A percentile compares a stretch with the other conserved stretches of the same genome.
phyloP scores from a whole-genome alignment of 2,113 vertebrate genomes.

The Halichoerus grypus region DNA sequence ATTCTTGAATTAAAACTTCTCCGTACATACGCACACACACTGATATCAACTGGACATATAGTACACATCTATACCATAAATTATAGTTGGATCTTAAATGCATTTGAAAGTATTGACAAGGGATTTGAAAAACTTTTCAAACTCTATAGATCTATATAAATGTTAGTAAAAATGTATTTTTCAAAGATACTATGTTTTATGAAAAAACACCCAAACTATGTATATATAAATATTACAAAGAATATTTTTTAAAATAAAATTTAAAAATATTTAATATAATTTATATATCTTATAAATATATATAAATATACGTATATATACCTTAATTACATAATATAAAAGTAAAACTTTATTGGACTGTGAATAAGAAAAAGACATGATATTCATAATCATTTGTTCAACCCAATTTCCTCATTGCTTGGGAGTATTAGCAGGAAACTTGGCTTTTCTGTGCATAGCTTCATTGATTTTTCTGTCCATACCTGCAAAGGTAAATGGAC shows the following conservation, averaged over 20 bases:
- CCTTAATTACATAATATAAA: not conserved
- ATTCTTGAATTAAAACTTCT: not conserved
- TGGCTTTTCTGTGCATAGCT: constrained; percentile 23
- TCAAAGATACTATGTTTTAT: constrained; percentile 40
- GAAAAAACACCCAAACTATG: not conserved
- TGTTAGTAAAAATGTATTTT: constrained; percentile 17
- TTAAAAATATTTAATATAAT: not conserved
- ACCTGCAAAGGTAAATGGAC: not conserved
- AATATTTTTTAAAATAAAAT: not conserved
- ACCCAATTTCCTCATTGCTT: constrained; percentile 5
- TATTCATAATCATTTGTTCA: constrained; percentile 45
- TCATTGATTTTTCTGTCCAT: constrained; percentile 55
- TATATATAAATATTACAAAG: not conserved
- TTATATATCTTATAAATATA: not conserved
- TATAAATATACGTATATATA: not conserved
- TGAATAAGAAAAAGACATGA: constrained; percentile 45
- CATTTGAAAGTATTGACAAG: not conserved
- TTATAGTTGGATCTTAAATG: not conserved
- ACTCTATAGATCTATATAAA: not conserved
- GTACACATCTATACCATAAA: not conserved
- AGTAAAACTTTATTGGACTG: constrained; percentile 2
- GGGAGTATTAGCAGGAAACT: constrained; percentile 10
- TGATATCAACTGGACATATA: not conserved
- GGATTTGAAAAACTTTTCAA: not conserved
- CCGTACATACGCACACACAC: accelerated